A percentile compares a stretch with the other conserved stretches of the same genome.
phyloP scores from a whole-genome alignment of 2,797 vertebrate genomes.

The Chiloscyllium punctatum region DNA sequence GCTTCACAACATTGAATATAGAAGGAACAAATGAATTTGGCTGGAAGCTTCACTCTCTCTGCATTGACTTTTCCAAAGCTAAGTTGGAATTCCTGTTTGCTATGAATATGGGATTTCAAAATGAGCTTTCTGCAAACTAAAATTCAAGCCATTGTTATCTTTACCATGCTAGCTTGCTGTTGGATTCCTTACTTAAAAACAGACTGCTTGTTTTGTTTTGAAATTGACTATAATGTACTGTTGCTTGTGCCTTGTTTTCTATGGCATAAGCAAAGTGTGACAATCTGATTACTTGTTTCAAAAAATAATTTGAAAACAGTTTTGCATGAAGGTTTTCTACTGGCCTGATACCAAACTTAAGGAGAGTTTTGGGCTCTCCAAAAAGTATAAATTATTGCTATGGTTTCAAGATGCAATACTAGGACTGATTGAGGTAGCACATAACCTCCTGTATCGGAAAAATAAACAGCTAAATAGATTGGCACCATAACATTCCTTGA shows the following conservation, averaged over 20 bases:
- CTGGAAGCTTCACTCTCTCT: neutral
- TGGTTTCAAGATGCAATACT: neutral
- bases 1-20: neutral
- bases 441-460: neutral
- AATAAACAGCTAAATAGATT: neutral
- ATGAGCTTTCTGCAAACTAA: neutral
- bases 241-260: neutral
- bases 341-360: neutral
- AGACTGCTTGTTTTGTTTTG: neutral
- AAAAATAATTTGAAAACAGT: neutral
- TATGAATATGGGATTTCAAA: neutral
- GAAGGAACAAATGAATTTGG: neutral
- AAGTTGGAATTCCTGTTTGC: neutral
- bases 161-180: neutral
- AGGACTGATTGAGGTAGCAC: neutral
- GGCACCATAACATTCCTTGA: neutral
- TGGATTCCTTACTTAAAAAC: neutral
- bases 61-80: neutral
- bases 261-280: slow-evolving; percentile 26
- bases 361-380: neutral
- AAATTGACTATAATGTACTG: neutral
- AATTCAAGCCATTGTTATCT: too few relatives aligned
- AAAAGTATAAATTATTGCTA: slow-evolving; percentile 4
- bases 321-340: neutral
- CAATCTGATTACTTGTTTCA: slow-evolving; percentile 24